phyloP scores from a whole-genome alignment of 2,888 invertebrate genomes.

The Nemapogon koenigi region DNA sequence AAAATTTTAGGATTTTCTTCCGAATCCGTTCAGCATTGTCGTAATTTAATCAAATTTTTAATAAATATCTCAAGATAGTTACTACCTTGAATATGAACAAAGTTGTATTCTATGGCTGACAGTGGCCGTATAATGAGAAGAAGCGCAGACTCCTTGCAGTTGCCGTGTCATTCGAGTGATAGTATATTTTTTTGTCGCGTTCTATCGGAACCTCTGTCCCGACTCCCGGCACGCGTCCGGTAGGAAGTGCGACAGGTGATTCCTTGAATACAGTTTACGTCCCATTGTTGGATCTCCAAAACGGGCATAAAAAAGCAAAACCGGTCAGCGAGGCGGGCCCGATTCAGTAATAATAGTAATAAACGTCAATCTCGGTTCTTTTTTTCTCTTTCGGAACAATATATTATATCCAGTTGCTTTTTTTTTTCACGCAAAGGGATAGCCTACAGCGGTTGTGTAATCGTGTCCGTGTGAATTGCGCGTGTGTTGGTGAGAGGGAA shows the following conservation, averaged over 20 bases:
- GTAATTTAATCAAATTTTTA: no score
- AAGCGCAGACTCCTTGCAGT: constrained; percentile 8
- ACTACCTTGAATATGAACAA: no score
- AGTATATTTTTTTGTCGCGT: constrained; percentile 3
- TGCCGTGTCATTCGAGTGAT: constrained; percentile 9
- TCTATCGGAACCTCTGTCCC: background rate
- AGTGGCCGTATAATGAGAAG: no score
- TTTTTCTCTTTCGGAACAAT: constrained; percentile 55
- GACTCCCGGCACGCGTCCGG: constrained; percentile 31
- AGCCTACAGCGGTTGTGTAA: constrained; percentile 64
- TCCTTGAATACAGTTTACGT: constrained; percentile 55
- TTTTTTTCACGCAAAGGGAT: constrained; percentile 61
- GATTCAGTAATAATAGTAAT: constrained; percentile 59
- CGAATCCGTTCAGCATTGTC: no score
- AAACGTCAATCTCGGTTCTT: constrained; percentile 60
- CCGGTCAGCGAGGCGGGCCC: constrained; percentile 54
- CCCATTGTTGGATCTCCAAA: constrained; percentile 54
- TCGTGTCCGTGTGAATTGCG: constrained; percentile 43
- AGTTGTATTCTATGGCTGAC: no score
- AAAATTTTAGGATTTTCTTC: no score
- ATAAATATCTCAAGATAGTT: no score
- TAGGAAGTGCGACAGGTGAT: constrained; percentile 37
- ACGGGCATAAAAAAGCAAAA: constrained; percentile 54
- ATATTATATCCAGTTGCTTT: constrained; percentile 48
- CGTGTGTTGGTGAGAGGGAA: constrained; percentile 60